Conservation (phyloP, 1,140 invertebrate species). For the Amphibalanus amphitrite region DNA sequence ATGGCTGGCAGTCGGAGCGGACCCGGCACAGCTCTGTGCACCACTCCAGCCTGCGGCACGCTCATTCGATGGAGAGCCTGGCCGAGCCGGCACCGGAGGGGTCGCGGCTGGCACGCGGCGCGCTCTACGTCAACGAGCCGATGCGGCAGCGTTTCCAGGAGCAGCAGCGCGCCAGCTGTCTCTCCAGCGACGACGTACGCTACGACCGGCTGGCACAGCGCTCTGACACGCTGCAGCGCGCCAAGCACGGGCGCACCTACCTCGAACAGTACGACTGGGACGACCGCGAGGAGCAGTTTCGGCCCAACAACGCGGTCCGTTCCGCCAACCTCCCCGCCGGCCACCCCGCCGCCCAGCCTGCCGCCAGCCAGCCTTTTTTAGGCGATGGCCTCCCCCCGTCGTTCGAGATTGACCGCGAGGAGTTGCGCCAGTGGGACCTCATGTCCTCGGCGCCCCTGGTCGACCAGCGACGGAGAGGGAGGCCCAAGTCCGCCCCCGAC, state of each 20-base stretch:
- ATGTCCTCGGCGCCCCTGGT: conserved; percentile 49
- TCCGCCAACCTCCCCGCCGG: too few relatives aligned
- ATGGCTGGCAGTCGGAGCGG: conserved; percentile 38
- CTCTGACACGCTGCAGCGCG: conserved; percentile 22
- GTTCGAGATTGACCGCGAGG: conserved; percentile 63
- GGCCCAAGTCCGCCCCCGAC: background rate
- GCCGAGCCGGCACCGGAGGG: conserved; percentile 17
- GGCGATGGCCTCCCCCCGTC: conserved; percentile 33
- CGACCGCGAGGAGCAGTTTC: conserved; percentile 26
- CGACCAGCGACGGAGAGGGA: conserved; percentile 8
- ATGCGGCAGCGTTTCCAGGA: conserved; percentile 20
- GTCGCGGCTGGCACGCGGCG: conserved; percentile 36
- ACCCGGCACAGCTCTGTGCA: background rate
- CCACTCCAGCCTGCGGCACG: conserved; percentile 51
- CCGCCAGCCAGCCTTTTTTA: conserved; percentile 33
- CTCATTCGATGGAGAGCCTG: conserved; percentile 29
- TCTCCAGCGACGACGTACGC: conserved; percentile 17
- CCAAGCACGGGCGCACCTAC: conserved; percentile 21
- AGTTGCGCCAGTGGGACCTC: conserved; percentile 66
- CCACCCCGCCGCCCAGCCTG: too few relatives aligned
- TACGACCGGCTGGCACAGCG: conserved; percentile 25
- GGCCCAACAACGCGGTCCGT: conserved; percentile 9
- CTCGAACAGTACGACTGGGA: conserved; percentile 31
- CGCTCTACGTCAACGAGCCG: conserved; percentile 50
- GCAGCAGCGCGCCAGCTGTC: conserved; percentile 18